Base-by-base conservation (phyloP, 2,113 vertebrate genomes). In the Motacilla tschutschensis region DNA sequence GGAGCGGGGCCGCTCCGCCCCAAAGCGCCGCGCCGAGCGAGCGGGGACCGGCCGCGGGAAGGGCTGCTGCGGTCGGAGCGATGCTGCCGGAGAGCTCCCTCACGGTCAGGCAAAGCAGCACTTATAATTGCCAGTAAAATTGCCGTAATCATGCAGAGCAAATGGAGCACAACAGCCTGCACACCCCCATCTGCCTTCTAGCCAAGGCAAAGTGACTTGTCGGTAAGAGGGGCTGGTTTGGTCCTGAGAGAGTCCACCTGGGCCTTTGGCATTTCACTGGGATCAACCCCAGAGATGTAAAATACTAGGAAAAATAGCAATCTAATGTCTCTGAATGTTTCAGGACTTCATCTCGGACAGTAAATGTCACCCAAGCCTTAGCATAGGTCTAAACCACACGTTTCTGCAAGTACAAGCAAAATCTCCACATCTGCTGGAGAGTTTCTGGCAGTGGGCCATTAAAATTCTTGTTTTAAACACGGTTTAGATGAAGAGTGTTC, bases 101-200 rank as follows among this genome's bases (percentile, higher is more conserved):
- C 33, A 1, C 18, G 5, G 43, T 2, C 50, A 1, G 16, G 10
- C 15, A 17, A 9, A 58, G 66, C 44, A 9, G 40, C 28, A 0
- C 36, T 38, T 33, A 0, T 8, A 36, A 35, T 1, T 17, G 69
- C 14, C 26, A 46, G 15, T 33, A 10, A 28, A 44, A 63, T 0
- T 4, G 57, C n/a, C 4, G 7, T 62, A 8, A n/a, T 29, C 12
- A 0, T 0, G 35, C 26, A 1, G 48, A 15, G 41, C 1, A 5
- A 36, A 3, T 3, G 72, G 6, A 17, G 17, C 29, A 7, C 3
- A 5, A 2, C 17, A 5, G 29, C 10, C 29, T 10, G 1, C 10
- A 7, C 9, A 4, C 10, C 24, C 21, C 21, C 8, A 22, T 25
- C 9, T 53, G 8, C 5, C 57, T 48, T 11, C 46, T 8, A 3